phyloP scores from a whole-genome alignment of 1,140 invertebrate species.

The Helicoverpa armigera region DNA sequence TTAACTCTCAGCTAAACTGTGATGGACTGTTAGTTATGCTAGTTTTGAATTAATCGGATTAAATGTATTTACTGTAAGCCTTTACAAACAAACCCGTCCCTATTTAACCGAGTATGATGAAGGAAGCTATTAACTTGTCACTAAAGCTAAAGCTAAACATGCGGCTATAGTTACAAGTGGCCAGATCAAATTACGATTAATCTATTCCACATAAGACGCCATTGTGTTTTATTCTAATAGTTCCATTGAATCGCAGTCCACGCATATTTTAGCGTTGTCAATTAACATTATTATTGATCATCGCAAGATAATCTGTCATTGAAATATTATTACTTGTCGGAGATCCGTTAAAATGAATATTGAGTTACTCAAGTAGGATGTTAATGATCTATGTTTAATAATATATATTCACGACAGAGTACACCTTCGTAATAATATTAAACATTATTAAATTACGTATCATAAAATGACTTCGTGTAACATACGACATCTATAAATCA shows the following conservation, averaged over 20 bases:
- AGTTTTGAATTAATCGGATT: slow-evolving; percentile 27
- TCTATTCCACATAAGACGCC: slow-evolving; percentile 9
- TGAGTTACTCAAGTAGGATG: slow-evolving; percentile 22
- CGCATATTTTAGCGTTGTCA: slow-evolving; percentile 19
- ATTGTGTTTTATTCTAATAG: slow-evolving; percentile 32
- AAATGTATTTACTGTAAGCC: slow-evolving; percentile 20
- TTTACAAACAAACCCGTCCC: slow-evolving; percentile 7
- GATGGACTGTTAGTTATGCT: slow-evolving; percentile 10
- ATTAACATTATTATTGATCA: slow-evolving; percentile 31
- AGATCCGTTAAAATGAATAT: slow-evolving; percentile 37
- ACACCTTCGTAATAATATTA: not conserved
- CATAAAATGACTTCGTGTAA: not conserved
- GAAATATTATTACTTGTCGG: slow-evolving; percentile 35
- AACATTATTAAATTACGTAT: not conserved
- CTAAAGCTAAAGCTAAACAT: not conserved
- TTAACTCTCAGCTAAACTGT: slow-evolving; percentile 18
- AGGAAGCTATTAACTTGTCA: slow-evolving; percentile 34
- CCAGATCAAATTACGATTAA: slow-evolving; percentile 14
- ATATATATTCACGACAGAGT: not conserved
- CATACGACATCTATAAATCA: slow-evolving; percentile 5
- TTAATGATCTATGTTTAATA: slow-evolving; percentile 4
- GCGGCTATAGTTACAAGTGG: not conserved
- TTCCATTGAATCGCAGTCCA: slow-evolving; percentile 25
- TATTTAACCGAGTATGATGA: slow-evolving; percentile 22
- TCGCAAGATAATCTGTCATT: slow-evolving; percentile 32